Evolutionary conservation across 2,888 invertebrate species (phyloP).

Genomic region (Euplexia lucipara): DNA sequence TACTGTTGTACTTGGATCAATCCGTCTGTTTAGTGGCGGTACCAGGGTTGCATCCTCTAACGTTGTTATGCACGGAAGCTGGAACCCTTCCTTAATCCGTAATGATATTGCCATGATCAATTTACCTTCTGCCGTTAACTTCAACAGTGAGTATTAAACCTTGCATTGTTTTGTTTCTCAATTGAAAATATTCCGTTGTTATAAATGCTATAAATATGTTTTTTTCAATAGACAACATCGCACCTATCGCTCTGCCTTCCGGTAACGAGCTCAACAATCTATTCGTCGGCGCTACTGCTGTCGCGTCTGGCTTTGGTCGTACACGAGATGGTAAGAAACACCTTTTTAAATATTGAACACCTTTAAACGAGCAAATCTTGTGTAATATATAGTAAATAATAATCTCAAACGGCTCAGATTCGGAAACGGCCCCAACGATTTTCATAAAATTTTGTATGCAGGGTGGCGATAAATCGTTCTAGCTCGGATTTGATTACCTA

Average conservation of each 20-base stretch:
- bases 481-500: no score
- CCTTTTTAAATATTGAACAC: no score
- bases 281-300: conserved; percentile 64
- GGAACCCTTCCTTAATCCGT: conserved; percentile 68
- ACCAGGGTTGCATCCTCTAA: conserved; percentile 56
- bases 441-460: no score
- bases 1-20: conserved; percentile 38
- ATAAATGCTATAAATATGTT: not conserved
- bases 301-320: conserved; percentile 74
- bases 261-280: conserved; percentile 58
- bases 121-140: conserved; percentile 56
- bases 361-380: no score
- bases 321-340: conserved; percentile 62
- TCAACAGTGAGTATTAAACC: conserved; percentile 64
- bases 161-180: not conserved
- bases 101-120: conserved; percentile 77
- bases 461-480: no score
- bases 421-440: no score
- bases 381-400: no score
- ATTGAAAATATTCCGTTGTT: no score
- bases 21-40: conserved; percentile 28
- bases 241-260: conserved; percentile 66
- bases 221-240: conserved; percentile 60
- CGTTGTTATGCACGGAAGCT: conserved; percentile 71
- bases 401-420: no score